Conservation (phyloP, 2,797 vertebrate species). For the Columba guinea region DNA sequence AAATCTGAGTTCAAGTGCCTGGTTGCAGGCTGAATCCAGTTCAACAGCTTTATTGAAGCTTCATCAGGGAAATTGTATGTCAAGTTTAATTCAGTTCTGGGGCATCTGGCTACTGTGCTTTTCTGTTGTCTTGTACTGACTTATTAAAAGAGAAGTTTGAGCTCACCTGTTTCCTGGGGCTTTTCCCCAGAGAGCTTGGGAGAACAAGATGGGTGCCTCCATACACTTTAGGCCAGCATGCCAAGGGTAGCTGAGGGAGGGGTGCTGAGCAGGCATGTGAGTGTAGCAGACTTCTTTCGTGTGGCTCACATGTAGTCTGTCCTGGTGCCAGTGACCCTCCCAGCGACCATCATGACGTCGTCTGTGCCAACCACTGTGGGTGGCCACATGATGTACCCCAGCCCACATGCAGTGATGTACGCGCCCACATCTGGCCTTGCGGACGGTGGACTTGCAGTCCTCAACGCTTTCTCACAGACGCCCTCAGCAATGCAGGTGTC, state of each 20-base stretch:
- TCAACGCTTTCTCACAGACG: constrained; percentile 96
- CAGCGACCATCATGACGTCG: constrained; percentile 96
- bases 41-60: neutral
- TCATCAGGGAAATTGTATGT: neutral
- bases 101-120: neutral
- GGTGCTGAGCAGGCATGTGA: neutral
- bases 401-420: constrained; percentile 96
- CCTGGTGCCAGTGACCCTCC: constrained; percentile 86
- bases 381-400: constrained; percentile 99
- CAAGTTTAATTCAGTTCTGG: neutral
- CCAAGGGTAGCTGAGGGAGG: neutral
- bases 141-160: neutral
- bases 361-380: constrained; percentile 92
- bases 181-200: neutral
- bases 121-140: neutral
- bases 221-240: neutral
- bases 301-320: neutral
- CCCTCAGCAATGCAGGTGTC: constrained; percentile 95
- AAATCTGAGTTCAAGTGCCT: neutral
- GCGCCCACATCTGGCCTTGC: constrained; percentile 88
- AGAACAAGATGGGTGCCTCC: neutral
- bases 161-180: neutral
- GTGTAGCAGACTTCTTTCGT: fast-evolving
- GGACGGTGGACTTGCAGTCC: constrained; percentile 93
- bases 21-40: neutral